Base-by-base conservation (phyloP, 1,140 invertebrate genomes). In the Drosophila sechellia region DNA sequence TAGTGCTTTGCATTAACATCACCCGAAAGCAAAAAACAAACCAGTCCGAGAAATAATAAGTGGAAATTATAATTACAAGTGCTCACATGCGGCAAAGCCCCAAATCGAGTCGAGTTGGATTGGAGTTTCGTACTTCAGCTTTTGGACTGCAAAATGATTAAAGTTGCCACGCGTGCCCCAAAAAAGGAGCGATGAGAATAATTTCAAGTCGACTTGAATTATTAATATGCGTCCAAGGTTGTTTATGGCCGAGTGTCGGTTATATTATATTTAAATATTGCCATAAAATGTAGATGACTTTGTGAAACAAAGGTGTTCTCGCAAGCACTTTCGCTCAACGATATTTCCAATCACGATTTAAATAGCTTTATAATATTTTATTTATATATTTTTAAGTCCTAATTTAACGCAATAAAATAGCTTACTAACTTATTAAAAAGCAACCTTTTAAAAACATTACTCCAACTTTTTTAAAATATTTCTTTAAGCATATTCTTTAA, bases 41-140 rank as follows among this genome's bases (percentile, higher is more conserved):
- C 5, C 39, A 77, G 65, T 55, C 60, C 17, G 75, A 76, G 57
- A 79, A 79, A 79, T 86, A 87, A 86, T 79, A 79, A 87, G 79
- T 87, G 70, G 65, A 86, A 86, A 86, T 86, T 87, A 79, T 86
- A 87, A 86, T 86, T 86, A 87, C 70, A 87, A 81, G 83, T 76
- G 64, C 81, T 81, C 69, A 48, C 64, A 78, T 85, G 81, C 63
- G 81, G 81, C 71, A 63, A 65, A 34, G 64, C 43, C 22, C 49
- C 42, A 48, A 64, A 31, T 65, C 43, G 43, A 43, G 45, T 20
- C 13, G 57, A 50, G 43, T 56, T 60, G 25, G 35, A 52, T 22
- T 53, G 34, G 42, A 45, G 46, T 53, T 49, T 55, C 27, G n/a
- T 37, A 11, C 40, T 50, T 17, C 40, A 37, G 55, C 25, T 57